A percentile compares a stretch with the other conserved stretches of the same genome.
Evolutionary conservation across 2,888 invertebrate genomes (phyloP).

Genomic region (Tachina fera): DNA sequence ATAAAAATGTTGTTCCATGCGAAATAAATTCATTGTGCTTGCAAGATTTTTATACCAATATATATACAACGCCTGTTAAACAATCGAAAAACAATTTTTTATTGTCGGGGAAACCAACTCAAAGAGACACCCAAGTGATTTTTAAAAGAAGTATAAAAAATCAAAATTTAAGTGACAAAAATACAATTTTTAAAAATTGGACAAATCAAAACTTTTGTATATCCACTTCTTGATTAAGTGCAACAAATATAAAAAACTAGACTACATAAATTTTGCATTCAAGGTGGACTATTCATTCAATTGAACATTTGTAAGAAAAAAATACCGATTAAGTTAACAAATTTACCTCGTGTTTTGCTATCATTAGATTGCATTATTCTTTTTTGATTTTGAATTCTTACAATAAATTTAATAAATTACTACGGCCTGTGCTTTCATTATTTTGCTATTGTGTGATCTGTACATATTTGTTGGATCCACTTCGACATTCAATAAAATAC

Average conservation of each 20-base stretch:
- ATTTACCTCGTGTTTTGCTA: conserved; percentile 57
- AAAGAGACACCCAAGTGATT: conserved; percentile 69
- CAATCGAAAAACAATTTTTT: conserved; percentile 73
- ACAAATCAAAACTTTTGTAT: conserved; percentile 82
- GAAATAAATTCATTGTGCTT: conserved; percentile 65
- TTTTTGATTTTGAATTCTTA: conserved; percentile 39
- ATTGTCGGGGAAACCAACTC: conserved; percentile 68
- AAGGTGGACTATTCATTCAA: conserved; percentile 54
- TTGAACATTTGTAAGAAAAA: conserved; percentile 63
- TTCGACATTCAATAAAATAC: not conserved
- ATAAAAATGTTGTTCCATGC: conserved; percentile 63
- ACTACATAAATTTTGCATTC: conserved; percentile 33
- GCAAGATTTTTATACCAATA: conserved; percentile 75
- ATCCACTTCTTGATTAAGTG: conserved; percentile 82
- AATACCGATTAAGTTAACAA: conserved; percentile 33
- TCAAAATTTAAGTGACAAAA: conserved; percentile 75
- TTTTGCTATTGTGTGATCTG: conserved; percentile 2
- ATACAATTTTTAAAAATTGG: conserved; percentile 79
- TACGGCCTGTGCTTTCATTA: not conserved
- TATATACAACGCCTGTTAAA: conserved; percentile 72
- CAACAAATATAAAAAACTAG: conserved; percentile 10
- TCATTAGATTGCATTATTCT: conserved; percentile 23
- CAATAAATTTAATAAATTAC: conserved; percentile 2
- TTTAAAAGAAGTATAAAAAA: conserved; percentile 72
- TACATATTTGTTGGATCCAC: conserved; percentile 9